Conservation (phyloP, 2,888 invertebrate species). For the Vannuccia rotundouncinata region DNA sequence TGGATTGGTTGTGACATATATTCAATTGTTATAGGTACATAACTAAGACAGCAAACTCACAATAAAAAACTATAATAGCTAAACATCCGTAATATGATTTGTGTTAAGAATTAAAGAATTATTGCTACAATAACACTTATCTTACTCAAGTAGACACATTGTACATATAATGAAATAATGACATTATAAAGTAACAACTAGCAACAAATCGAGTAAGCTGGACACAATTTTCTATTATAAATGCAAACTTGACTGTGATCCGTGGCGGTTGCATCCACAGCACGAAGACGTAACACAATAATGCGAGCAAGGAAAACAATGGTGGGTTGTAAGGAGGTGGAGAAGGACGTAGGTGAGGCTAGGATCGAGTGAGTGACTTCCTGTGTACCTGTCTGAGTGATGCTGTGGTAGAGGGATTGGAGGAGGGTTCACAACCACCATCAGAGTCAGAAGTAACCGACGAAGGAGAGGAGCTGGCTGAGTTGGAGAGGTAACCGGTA, state of each 20-base stretch:
- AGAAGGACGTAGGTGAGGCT: not conserved
- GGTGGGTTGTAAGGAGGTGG: not conserved
- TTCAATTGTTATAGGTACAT: not conserved
- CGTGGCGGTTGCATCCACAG: not conserved
- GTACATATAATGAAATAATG: not conserved
- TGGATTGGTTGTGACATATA: too few relatives aligned
- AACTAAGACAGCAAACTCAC: not conserved
- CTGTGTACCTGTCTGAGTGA: not conserved
- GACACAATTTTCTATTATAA: slow-evolving; percentile 1
- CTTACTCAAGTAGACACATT: too few relatives aligned
- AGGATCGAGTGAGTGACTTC: slow-evolving; percentile 18
- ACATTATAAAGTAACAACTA: not conserved
- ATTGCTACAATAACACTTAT: too few relatives aligned
- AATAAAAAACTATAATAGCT: not conserved
- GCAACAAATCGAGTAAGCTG: not conserved
- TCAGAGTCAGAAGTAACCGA: not conserved
- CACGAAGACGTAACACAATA: slow-evolving; percentile 15
- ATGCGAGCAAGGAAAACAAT: not conserved
- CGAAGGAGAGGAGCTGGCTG: not conserved
- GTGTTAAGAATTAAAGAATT: too few relatives aligned
- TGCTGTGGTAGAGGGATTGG: not conserved
- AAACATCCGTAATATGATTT: too few relatives aligned
- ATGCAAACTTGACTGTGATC: not conserved
- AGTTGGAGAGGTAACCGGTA: slow-evolving; percentile 5
- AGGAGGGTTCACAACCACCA: not conserved